phyloP scores from a whole-genome alignment of 2,888 invertebrate species.

The Nomada ferruginata region DNA sequence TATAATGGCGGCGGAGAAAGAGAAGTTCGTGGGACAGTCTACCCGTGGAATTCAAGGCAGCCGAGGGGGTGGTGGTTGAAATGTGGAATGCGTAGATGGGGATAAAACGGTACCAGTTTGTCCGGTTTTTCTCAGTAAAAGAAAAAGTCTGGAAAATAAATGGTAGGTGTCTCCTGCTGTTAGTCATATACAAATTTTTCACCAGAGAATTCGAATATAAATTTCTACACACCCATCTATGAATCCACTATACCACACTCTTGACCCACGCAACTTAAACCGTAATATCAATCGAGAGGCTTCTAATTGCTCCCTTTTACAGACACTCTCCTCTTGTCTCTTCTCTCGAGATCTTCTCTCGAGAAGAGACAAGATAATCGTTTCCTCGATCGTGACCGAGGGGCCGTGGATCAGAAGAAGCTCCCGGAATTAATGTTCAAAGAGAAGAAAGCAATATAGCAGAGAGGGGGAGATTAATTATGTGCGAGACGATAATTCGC shows the following conservation, averaged over 20 bases:
- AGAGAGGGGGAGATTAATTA: constrained; percentile 57
- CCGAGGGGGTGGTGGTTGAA: constrained; percentile 49
- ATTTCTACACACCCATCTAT: not conserved
- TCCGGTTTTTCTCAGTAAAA: constrained; percentile 34
- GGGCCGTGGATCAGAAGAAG: constrained; percentile 39
- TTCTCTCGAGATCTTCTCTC: not conserved
- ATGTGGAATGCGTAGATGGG: constrained; percentile 55
- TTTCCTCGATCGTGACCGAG: constrained; percentile 8
- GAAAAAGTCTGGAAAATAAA: constrained; percentile 41
- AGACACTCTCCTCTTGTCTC: not conserved
- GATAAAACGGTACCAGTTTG: constrained; percentile 46
- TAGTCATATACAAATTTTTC: constrained; percentile 35
- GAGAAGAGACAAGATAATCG: constrained; percentile 33
- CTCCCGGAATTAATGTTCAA: constrained; percentile 50
- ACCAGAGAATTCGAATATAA: constrained; percentile 31
- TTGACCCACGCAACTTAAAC: not conserved
- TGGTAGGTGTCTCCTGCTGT: constrained; percentile 22
- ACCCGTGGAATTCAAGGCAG: constrained; percentile 58
- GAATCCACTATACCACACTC: not conserved
- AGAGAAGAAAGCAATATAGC: constrained; percentile 57
- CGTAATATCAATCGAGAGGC: constrained; percentile 22
- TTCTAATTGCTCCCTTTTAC: constrained; percentile 6
- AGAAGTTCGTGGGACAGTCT: constrained; percentile 45
- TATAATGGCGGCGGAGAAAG: constrained; percentile 47
- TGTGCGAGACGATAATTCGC: constrained; percentile 62